Conservation (phyloP, 2,888 invertebrate genomes). For the Metellina segmentata region DNA sequence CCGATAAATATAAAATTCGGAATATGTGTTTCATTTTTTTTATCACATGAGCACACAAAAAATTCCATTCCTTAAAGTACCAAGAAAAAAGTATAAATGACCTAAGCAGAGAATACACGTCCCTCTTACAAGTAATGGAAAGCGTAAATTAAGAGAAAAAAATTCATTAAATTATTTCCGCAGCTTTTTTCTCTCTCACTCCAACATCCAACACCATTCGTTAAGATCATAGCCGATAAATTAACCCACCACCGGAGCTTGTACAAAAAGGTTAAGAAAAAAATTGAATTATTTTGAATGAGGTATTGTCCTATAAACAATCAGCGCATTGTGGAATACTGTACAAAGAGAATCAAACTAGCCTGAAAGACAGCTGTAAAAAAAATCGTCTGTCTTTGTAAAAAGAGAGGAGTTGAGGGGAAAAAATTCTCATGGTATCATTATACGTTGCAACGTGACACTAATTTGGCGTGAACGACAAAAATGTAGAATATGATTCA, state of each 20-base stretch:
- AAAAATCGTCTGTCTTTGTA: conserved; percentile 2
- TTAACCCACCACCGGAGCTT: conserved; percentile 21
- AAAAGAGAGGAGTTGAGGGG: not conserved
- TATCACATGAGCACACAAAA: not conserved
- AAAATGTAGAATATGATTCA: conserved; percentile 33
- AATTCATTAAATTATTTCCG: conserved; percentile 69
- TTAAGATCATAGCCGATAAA: conserved; percentile 22
- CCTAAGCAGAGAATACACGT: not conserved
- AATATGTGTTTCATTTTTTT: not conserved
- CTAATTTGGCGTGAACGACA: conserved; percentile 49
- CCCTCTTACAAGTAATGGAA: conserved; percentile 7
- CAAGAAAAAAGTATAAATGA: not conserved
- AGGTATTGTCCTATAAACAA: conserved; percentile 50
- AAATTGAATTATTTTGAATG: conserved; percentile 26
- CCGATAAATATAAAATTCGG: not conserved
- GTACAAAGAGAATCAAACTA: conserved; percentile 35
- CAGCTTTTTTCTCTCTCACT: conserved; percentile 13
- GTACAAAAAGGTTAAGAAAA: conserved; percentile 10
- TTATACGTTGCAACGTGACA: conserved; percentile 16
- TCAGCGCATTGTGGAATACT: conserved; percentile 24
- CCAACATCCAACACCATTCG: conserved; percentile 20
- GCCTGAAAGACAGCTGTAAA: conserved; percentile 19
- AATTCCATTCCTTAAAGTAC: not conserved
- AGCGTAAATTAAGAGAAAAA: conserved; percentile 56
- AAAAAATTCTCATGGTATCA: conserved; percentile 1